Base-by-base conservation (phyloP, 2,797 vertebrate genomes). In the Lepilemur septentrionalis region DNA sequence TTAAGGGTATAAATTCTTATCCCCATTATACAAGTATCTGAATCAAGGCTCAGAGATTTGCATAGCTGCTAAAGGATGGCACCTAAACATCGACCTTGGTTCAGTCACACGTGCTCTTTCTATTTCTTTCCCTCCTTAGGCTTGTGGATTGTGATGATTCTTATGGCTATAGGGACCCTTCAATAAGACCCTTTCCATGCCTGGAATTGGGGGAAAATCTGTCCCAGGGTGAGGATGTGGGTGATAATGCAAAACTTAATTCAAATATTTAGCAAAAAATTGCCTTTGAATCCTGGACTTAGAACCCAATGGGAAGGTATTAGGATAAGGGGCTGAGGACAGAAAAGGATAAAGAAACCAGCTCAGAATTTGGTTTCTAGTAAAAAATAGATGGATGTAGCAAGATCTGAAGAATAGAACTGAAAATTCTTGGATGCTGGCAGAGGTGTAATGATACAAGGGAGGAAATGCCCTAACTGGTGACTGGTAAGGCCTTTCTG, bases 241-340 rank as follows among this genome's bases (percentile, higher is more conserved):
- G 73, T 67, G 70, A 80, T 52, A n/a, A 85, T 41, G 35, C 28
- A 91, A 95, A 85, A 92, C 15, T 28, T 59, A 46, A 92, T 43
- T 86, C 38, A 67, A 50, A 76, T 86, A 79, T 86, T 94, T 59
- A 79, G 41, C 43, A 93, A 52, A 65, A 96, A 85, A 80, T 52
- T 91, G 38, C 20, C 85, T 81, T 95, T 86, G 57, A 72, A 32
- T 41, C 17, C 23, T 82, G 30, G 43, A 75, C 52, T 86, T 61
- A 70, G n/a, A 93, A 79, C 63, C 79, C 79, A 50, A 17, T 22
- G 81, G 38, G 25, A 67, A 12, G 23, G 30, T 43, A 48, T 17
- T 55, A 81, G 90, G 48, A 41, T 59, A 18, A 88, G 32, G 18
- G 12, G n/a, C 18, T 41, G 15, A 63, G 38, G 48, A 30, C 41